These are phyloP conservation scores for Gymnopithys bicolor DNA, from an alignment of 2,797 vertebrate genomes.

Conservation along the genomic window DNA sequence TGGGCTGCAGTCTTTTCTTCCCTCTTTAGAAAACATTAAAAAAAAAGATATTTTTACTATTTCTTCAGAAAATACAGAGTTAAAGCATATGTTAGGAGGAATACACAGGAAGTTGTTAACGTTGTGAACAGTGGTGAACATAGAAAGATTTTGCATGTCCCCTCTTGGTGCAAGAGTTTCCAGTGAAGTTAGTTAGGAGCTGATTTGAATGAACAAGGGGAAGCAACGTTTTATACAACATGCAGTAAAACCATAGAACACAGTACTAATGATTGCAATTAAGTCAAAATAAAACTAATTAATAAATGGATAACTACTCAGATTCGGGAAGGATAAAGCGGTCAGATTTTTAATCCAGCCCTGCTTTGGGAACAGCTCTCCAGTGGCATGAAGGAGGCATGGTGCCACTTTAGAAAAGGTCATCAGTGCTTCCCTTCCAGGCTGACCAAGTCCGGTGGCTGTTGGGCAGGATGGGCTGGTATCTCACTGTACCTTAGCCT, in stretches of 20 bases:
- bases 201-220: background rate
- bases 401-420: background rate
- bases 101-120: background rate
- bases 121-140: background rate
- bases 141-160: background rate
- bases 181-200: background rate
- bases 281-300: background rate
- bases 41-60: background rate
- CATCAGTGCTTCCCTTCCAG: background rate
- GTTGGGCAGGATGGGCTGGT: background rate
- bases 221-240: background rate
- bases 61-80: background rate
- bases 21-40: background rate
- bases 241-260: background rate
- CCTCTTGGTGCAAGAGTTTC: background rate
- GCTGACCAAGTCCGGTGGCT: background rate
- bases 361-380: background rate
- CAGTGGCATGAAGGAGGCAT: background rate
- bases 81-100: background rate
- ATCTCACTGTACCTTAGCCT: background rate
- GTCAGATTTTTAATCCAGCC: background rate
- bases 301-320: background rate
- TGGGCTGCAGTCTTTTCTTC: background rate
- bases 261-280: background rate
- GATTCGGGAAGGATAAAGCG: background rate